Conservation (phyloP, 1,140 invertebrate genomes). For the Drosophila sulfurigaster region DNA sequence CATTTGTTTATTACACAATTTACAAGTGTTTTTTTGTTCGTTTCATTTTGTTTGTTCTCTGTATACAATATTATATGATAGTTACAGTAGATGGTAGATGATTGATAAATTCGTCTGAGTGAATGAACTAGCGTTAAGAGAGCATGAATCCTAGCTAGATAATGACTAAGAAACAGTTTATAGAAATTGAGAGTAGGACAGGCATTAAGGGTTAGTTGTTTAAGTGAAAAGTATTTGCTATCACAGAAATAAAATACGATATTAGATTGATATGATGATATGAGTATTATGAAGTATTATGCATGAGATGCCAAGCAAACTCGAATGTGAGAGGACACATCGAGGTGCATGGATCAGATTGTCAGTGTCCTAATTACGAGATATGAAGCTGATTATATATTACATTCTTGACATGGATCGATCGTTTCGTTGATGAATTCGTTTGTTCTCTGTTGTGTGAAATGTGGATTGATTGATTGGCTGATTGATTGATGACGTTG, state of each 20-base stretch:
- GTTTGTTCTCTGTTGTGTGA: constrained; percentile 44
- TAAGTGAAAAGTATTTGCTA: constrained; percentile 73
- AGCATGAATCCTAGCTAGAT: constrained; percentile 56
- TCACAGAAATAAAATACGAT: constrained; percentile 80
- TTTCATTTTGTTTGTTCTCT: constrained; percentile 53
- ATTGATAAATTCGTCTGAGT: constrained; percentile 75
- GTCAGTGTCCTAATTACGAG: constrained; percentile 80
- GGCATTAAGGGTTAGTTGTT: constrained; percentile 29
- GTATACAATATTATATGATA: constrained; percentile 49
- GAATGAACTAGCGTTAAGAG: constrained; percentile 51
- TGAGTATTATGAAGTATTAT: constrained; percentile 63
- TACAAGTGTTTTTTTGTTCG: constrained; percentile 55
- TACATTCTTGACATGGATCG: constrained; percentile 51
- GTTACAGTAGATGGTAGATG: constrained; percentile 39
- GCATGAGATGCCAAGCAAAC: constrained; percentile 1
- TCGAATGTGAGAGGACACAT: constrained; percentile 1
- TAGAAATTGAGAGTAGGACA: constrained; percentile 21
- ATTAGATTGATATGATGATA: constrained; percentile 57
- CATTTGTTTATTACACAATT: constrained; percentile 79
- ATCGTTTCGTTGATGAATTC: constrained; percentile 34
- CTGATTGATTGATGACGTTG: constrained; percentile 50
- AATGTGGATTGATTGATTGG: constrained; percentile 21
- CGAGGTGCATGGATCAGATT: constrained; percentile 26
- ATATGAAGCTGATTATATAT: constrained; percentile 82
- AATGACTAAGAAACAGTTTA: constrained; percentile 74